These are phyloP conservation scores for Otolemur crassicaudatus DNA, from an alignment of 2,797 vertebrate genomes.

Conservation along the genomic window DNA sequence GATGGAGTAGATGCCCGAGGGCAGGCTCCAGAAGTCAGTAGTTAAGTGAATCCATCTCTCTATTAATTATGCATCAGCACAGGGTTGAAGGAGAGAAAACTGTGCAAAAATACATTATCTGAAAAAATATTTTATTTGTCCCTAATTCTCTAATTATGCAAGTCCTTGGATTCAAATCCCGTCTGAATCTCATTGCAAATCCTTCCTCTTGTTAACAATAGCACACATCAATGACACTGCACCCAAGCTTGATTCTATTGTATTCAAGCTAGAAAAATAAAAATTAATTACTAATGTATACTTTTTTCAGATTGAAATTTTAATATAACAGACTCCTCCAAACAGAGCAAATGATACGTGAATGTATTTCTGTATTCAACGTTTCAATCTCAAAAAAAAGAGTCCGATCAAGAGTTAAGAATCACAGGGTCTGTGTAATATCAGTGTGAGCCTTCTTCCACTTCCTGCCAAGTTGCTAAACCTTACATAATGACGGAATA, in stretches of 20 bases:
- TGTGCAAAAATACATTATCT: neutral
- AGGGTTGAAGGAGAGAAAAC: neutral
- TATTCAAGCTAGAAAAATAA: neutral
- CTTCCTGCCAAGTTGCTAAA: slow-evolving; percentile 45
- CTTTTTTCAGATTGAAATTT: slow-evolving; percentile 55
- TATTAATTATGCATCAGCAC: neutral
- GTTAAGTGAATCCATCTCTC: neutral
- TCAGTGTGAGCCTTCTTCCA: slow-evolving; percentile 46
- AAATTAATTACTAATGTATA: neutral
- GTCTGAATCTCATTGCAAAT: neutral
- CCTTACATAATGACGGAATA: slow-evolving; percentile 73
- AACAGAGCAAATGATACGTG: slow-evolving; percentile 67
- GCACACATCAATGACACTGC: neutral
- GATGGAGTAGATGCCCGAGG: neutral
- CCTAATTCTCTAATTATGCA: neutral
- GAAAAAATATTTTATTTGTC: slow-evolving; percentile 34
- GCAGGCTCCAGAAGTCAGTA: neutral
- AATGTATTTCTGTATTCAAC: slow-evolving; percentile 12
- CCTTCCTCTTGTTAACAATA: neutral
- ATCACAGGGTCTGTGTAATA: slow-evolving; percentile 65
- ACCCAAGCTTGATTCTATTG: neutral
- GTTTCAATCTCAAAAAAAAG: slow-evolving; percentile 66
- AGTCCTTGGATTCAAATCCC: neutral
- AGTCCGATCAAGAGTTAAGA: neutral
- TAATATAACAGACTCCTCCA: slow-evolving; percentile 71